A percentile compares a stretch with the other conserved stretches of the same genome.
Conservation (phyloP, 2,888 invertebrate genomes). For the Lathronympha strigana region DNA sequence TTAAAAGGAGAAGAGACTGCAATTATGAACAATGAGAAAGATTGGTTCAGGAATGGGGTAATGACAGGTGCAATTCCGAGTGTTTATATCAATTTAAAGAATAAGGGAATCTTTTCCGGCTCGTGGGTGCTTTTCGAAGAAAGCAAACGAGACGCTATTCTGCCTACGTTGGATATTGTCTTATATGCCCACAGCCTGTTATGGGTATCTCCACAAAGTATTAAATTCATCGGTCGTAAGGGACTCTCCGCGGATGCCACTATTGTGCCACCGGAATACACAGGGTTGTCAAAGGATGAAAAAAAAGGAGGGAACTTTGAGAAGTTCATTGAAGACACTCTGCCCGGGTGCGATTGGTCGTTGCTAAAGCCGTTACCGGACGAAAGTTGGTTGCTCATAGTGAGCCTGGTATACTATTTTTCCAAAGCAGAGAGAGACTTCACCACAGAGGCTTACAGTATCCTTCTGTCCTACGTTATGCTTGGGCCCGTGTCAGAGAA, state of each 20-base stretch:
- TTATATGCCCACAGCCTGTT: conserved; percentile 49
- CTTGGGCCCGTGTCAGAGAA: conserved; percentile 45
- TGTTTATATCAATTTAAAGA: conserved; percentile 52
- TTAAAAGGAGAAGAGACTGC: conserved; percentile 23
- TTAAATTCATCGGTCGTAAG: conserved; percentile 47
- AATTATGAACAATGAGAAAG: conserved; percentile 26
- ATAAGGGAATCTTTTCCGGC: conserved; percentile 45
- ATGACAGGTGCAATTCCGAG: conserved; percentile 47
- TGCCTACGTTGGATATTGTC: conserved; percentile 52
- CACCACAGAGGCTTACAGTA: conserved; percentile 47
- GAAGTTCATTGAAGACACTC: conserved; percentile 22
- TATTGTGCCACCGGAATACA: background rate
- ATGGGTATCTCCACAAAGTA: conserved; percentile 43
- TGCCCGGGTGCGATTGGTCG: conserved; percentile 43
- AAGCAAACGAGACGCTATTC: conserved; percentile 51
- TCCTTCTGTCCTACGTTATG: conserved; percentile 49
- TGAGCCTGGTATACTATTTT: conserved; percentile 51
- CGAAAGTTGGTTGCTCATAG: conserved; percentile 44
- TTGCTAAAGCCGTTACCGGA: conserved; percentile 38
- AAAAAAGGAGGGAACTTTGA: conserved; percentile 13
- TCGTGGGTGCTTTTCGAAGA: conserved; percentile 47
- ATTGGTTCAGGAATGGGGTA: conserved; percentile 49
- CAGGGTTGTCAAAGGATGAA: background rate
- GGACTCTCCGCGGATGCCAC: background rate
- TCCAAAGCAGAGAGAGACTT: conserved; percentile 45